A percentile compares a stretch with the other conserved stretches of the same genome.
Evolutionary conservation across 2,888 invertebrate species (phyloP).

Genomic region (Drosophila flavopinicola): DNA sequence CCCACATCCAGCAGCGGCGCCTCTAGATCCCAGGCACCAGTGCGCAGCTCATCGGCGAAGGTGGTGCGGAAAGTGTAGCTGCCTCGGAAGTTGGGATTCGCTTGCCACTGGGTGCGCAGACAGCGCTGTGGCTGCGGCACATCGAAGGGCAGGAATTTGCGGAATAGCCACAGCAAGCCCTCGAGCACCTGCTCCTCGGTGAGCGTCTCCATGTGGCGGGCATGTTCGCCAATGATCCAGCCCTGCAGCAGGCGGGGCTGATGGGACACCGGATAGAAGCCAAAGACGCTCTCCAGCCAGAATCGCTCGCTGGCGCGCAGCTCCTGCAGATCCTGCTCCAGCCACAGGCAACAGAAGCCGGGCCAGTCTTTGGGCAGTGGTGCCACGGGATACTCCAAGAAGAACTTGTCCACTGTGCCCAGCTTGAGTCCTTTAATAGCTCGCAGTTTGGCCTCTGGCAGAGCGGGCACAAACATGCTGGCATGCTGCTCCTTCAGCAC

Average conservation of each 20-base stretch:
- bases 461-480: conserved; percentile 84
- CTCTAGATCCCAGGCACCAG: conserved; percentile 86
- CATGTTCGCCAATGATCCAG: conserved; percentile 88
- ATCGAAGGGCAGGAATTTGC: conserved; percentile 73
- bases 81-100: conserved; percentile 87
- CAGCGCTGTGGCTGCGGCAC: conserved; percentile 63
- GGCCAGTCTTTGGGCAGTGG: conserved; percentile 86
- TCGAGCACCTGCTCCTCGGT: conserved; percentile 84
- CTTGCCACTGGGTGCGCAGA: conserved; percentile 88
- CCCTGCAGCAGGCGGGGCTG: conserved; percentile 88
- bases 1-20: conserved; percentile 84
- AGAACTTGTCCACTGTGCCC: conserved; percentile 88
- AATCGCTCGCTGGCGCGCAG: conserved; percentile 70
- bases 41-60: conserved; percentile 86
- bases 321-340: conserved; percentile 83
- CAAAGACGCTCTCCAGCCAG: conserved; percentile 88
- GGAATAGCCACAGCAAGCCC: conserved; percentile 73
- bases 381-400: conserved; percentile 86
- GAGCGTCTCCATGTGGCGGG: conserved; percentile 87
- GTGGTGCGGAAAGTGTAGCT: conserved; percentile 88
- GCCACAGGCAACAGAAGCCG: conserved; percentile 87
- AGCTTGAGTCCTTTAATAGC: conserved; percentile 86
- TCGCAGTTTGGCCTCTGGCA: conserved; percentile 84
- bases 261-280: conserved; percentile 87
- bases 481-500: conserved; percentile 85